Evolutionary conservation across 1,140 invertebrate genomes (phyloP), one percentile per base, ranked within the genome.

Genomic region (Neomicropteryx cornuta): DNA sequence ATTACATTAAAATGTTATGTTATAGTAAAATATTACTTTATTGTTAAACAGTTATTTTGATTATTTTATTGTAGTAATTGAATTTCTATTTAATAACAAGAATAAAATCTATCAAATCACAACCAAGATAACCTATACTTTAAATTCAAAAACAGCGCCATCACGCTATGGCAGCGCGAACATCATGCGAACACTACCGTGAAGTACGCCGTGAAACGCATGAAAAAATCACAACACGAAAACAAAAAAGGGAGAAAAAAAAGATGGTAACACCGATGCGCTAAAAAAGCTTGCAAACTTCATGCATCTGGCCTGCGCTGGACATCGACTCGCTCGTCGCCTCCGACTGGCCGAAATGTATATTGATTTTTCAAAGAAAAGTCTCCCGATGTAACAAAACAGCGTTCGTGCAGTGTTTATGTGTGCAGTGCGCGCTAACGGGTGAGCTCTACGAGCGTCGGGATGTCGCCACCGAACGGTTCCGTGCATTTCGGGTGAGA

Each of bases 351-450:
- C 57, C 62, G 62, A 68, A 66, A 66, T 68, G 66, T 64, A 64
- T 68, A 68, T 68, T 67, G 66, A 68, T 68, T 68, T 68, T 68
- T 68, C 62, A 67, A 64, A 67, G 62, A 67, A 67, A 67, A 67
- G 59, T 67, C 60, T 59, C 60, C 61, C 60, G 52, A 64, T 66
- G 64, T 66, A 66, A 64, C 60, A 66, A 66, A 67, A 67, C 64
- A 66, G 59, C 55, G 55, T 58, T 57, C 58, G 61, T 55, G 61
- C 53, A 60, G 62, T 65, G 63, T 65, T 63, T 67, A 62, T 64
- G 59, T 56, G 60, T 52, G 60, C 53, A 55, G 51, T 50, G 51
- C 55, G 62, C 52, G 51, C 62, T 53, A 53, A 58, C 49, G 56
- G 55, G 62, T 50, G 55, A 58, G 55, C 58, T 61, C 56, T 48